These are phyloP conservation scores for Lucilia cuprina DNA, from an alignment of 1,140 invertebrate species.

Conservation along the genomic window DNA sequence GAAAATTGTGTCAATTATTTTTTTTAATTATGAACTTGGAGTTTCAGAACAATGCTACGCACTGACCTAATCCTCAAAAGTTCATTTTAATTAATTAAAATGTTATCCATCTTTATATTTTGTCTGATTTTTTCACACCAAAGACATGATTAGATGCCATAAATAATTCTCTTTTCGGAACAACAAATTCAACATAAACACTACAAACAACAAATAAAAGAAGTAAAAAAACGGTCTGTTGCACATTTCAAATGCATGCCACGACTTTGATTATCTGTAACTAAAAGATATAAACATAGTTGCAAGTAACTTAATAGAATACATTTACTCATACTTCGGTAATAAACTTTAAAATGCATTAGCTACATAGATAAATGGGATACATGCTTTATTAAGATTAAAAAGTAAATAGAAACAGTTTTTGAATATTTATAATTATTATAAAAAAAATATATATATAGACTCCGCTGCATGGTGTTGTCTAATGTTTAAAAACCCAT, in stretches of 20 bases:
- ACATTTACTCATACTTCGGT: not conserved
- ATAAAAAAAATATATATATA: not conserved
- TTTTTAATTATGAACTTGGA: too few relatives aligned
- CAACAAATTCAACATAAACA: not conserved
- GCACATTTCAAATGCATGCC: not conserved
- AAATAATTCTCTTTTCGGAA: constrained; percentile 6
- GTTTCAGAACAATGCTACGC: too few relatives aligned
- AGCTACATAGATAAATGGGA: not conserved
- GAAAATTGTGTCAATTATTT: too few relatives aligned
- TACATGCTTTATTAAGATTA: not conserved
- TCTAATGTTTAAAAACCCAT: constrained; percentile 9
- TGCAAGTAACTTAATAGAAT: not conserved
- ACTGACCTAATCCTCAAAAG: not conserved
- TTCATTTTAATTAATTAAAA: constrained; percentile 3
- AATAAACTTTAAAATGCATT: not conserved
- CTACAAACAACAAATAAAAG: not conserved
- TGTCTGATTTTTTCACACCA: not conserved
- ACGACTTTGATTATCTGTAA: not conserved
- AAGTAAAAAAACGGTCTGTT: constrained; percentile 1
- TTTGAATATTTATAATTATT: not conserved
- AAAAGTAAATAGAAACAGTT: not conserved
- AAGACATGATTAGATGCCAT: not conserved
- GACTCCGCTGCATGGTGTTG: not conserved
- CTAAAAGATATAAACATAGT: too few relatives aligned
- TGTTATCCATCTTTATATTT: not conserved